Conservation (phyloP, 1,140 invertebrate species). For the Oscheius sp. region DNA sequence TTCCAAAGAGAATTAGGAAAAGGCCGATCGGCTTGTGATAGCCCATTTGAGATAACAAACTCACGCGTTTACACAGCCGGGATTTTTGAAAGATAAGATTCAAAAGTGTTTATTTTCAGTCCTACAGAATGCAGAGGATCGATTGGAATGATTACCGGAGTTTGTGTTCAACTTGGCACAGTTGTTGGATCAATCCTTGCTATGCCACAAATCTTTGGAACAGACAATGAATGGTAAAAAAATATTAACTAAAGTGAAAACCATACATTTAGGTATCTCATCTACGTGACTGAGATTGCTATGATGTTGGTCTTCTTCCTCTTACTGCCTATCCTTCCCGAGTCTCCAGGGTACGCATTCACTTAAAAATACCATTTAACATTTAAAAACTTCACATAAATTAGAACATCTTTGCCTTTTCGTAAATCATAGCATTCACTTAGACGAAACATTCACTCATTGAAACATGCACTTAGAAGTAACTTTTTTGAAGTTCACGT, state of each 20-base stretch:
- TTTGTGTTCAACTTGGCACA: conserved; percentile 53
- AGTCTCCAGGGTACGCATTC: conserved; percentile 45
- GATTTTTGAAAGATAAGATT: conserved; percentile 5
- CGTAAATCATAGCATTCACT: too few species aligned
- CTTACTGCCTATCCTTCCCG: conserved; percentile 41
- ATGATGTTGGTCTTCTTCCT: conserved; percentile 39
- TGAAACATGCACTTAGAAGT: not conserved
- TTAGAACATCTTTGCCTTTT: too few species aligned
- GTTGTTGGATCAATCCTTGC: conserved; percentile 51
- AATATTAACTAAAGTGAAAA: not conserved
- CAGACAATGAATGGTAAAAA: conserved; percentile 39
- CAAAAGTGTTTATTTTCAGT: conserved; percentile 39
- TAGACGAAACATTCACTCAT: too few species aligned
- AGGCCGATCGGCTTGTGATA: too few species aligned
- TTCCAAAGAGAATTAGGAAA: too few species aligned
- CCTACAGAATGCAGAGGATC: conserved; percentile 53
- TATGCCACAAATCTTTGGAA: conserved; percentile 53
- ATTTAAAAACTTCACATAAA: too few species aligned
- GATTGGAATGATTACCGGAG: conserved; percentile 51
- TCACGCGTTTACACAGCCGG: too few species aligned
- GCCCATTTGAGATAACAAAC: too few species aligned
- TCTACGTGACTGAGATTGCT: conserved; percentile 44
- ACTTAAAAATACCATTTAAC: not conserved
- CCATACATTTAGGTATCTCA: conserved; percentile 31
- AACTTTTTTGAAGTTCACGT: not conserved